phyloP scores from a whole-genome alignment of 1,140 invertebrate genomes.

The Drosophila leontia region DNA sequence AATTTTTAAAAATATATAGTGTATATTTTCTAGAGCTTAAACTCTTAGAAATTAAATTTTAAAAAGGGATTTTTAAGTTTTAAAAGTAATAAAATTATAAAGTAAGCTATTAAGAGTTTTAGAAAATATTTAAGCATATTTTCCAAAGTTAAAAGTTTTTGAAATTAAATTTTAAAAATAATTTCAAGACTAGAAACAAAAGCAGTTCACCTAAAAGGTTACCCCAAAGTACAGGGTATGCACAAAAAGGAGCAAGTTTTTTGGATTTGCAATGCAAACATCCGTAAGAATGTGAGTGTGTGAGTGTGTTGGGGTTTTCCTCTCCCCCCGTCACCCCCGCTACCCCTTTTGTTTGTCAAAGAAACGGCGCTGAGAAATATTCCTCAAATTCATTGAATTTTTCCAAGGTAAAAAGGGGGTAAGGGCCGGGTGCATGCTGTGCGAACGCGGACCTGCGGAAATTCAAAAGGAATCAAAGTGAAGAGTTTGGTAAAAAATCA shows the following conservation, averaged over 20 bases:
- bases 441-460: conserved; percentile 48
- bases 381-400: conserved; percentile 76
- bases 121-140: too few species aligned
- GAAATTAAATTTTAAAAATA: not conserved
- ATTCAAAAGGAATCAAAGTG: conserved; percentile 73
- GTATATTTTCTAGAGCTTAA: too few species aligned
- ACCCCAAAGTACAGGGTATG: conserved; percentile 7
- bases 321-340: not conserved
- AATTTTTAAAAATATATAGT: too few species aligned
- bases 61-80: too few species aligned
- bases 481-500: conserved; percentile 61
- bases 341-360: conserved; percentile 63
- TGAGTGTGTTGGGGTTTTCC: conserved; percentile 23
- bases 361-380: conserved; percentile 66
- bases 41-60: too few species aligned
- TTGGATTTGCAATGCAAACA: conserved; percentile 80
- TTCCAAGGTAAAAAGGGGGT: conserved; percentile 7
- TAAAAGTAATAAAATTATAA: too few species aligned
- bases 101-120: too few species aligned
- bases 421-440: conserved; percentile 8
- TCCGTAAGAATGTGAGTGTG: conserved; percentile 14
- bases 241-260: conserved; percentile 20
- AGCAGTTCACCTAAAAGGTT: not conserved
- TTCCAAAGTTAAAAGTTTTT: too few species aligned
- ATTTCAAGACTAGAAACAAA: not conserved